These are phyloP conservation scores for Capromys pilorides DNA, from an alignment of 2,797 vertebrate genomes.

Conservation along the genomic window DNA sequence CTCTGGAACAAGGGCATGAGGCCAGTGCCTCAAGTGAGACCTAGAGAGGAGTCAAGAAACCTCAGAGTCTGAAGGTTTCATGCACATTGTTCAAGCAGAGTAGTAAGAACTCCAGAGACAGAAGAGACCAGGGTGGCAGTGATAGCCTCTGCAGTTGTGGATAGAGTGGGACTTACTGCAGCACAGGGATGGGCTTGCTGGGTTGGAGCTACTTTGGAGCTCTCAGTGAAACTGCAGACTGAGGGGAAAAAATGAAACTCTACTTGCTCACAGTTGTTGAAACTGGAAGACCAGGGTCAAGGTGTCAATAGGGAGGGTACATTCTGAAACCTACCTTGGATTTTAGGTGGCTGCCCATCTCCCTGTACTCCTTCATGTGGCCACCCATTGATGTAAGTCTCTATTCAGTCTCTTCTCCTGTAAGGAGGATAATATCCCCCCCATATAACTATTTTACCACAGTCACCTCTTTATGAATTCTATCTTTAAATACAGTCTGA, in stretches of 20 bases:
- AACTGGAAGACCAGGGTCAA: neutral
- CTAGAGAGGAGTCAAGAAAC: too few relatives aligned
- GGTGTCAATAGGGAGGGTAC: neutral
- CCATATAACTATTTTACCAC: neutral
- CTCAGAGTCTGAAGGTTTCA: too few relatives aligned
- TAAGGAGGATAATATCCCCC: neutral
- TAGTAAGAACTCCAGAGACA: too few relatives aligned
- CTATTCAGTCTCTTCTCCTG: neutral
- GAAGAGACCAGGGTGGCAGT: neutral
- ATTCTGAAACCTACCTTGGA: neutral
- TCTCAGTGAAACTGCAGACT: constrained; percentile 45
- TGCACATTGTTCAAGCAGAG: too few relatives aligned
- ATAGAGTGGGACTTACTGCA: neutral
- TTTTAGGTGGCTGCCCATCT: neutral
- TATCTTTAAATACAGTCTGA: neutral
- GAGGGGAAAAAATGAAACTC: neutral
- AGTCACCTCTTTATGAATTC: neutral
- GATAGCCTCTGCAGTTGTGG: neutral
- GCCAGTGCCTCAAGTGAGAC: too few relatives aligned
- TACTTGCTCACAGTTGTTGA: neutral
- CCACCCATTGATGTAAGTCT: neutral
- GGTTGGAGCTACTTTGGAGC: neutral
- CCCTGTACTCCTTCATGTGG: neutral
- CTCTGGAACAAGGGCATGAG: too few relatives aligned
- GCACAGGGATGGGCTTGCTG: neutral